Conservation (phyloP, 1,140 invertebrate genomes). For the Halictus rubicundus region DNA sequence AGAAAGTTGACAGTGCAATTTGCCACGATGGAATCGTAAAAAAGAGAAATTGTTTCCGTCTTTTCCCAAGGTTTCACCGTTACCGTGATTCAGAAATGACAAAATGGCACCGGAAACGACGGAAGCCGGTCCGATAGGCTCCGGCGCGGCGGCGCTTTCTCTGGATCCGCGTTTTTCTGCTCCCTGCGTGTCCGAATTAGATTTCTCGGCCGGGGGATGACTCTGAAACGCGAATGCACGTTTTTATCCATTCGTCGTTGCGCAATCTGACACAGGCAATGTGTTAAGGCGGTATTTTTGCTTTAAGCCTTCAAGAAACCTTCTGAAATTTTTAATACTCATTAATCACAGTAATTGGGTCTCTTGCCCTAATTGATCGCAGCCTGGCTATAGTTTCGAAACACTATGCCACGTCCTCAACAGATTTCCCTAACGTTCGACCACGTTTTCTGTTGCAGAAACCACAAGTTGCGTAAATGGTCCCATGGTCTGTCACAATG, state of each 20-base stretch:
- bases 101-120: slow-evolving; percentile 53
- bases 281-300: no score
- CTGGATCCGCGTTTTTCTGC: slow-evolving; percentile 40
- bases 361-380: no score
- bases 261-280: no score
- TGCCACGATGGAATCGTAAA: slow-evolving; percentile 22
- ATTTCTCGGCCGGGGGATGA: no score
- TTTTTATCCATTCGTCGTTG: no score
- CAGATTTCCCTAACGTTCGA: slow-evolving; percentile 14
- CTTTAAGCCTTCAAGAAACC: no score
- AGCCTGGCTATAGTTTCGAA: neutral
- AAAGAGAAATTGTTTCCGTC: slow-evolving; percentile 47
- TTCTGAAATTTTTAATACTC: no score
- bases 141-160: slow-evolving; percentile 35
- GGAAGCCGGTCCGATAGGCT: slow-evolving; percentile 38
- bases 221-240: no score
- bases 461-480: slow-evolving; percentile 38
- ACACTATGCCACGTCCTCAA: no score
- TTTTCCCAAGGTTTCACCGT: slow-evolving; percentile 47
- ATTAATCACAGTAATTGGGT: no score
- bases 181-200: no score
- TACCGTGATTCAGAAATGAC: slow-evolving; percentile 50
- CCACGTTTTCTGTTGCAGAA: slow-evolving; percentile 55
- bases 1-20: slow-evolving; percentile 4
- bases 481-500: slow-evolving; percentile 68